Percentiles rank a stretch among this genome's conserved stretches.
These are phyloP conservation scores for Thalassoma bifasciatum DNA, from an alignment of 2,113 vertebrate genomes.

Conservation along the genomic window DNA sequence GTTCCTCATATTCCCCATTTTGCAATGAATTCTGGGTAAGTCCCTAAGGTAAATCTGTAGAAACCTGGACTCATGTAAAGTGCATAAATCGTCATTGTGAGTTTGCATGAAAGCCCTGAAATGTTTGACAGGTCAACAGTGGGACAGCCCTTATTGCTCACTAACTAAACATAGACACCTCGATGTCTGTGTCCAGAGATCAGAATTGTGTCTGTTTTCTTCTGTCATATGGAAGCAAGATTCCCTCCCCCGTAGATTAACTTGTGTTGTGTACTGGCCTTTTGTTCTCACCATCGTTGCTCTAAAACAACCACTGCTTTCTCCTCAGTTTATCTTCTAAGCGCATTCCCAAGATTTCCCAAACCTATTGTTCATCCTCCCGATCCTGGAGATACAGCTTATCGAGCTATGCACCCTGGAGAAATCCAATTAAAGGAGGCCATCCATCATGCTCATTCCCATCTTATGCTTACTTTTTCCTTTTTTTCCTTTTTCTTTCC, in stretches of 20 bases:
- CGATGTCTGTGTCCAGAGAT: no score
- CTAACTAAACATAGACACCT: no score
- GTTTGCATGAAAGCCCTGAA: no score
- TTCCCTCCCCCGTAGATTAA: constrained; percentile 1
- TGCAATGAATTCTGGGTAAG: no score
- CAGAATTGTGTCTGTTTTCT: background rate
- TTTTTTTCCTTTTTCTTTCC: constrained; percentile 32
- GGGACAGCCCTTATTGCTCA: no score
- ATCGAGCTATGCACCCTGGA: constrained; percentile 60
- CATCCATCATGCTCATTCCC: constrained; percentile 64
- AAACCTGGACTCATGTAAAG: no score
- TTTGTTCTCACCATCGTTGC: constrained; percentile 22
- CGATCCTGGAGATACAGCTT: constrained; percentile 62
- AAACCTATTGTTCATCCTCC: constrained; percentile 50
- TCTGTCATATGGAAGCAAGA: background rate
- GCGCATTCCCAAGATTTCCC: constrained; percentile 54
- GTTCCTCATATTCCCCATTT: no score
- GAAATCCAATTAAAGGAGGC: constrained; percentile 75
- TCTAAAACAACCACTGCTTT: constrained; percentile 12
- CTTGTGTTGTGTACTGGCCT: constrained; percentile 4
- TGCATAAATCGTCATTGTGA: no score
- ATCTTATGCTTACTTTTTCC: constrained; percentile 33
- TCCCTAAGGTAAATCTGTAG: no score
- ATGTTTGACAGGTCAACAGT: no score
- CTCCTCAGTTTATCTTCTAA: constrained; percentile 48